Base-by-base conservation (phyloP, 2,113 vertebrate genomes). In the Heterocephalus glaber region DNA sequence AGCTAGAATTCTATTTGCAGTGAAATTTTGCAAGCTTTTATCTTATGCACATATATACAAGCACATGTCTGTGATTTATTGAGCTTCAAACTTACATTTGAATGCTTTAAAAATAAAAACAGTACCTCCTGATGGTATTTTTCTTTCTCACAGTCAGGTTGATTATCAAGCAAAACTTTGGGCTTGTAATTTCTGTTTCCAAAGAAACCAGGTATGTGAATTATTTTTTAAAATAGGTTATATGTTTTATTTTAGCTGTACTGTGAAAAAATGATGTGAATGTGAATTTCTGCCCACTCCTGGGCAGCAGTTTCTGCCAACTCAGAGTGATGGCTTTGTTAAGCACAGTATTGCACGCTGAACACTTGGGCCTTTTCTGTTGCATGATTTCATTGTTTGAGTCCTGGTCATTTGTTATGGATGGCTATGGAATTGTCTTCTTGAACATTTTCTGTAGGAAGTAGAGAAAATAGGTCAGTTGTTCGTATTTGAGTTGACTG, bases 171-270 rank as follows among this genome's bases (percentile, higher is more conserved):
- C 99, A 97, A 99, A 99, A 98, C 99, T 99, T 97, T 99, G 99
- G 99, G 99, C 99, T 24, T 99, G 99, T 97, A 99, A 99, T 98
- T 99, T 99, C 98, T 99, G 99, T 98, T 99, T 99, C 97, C 99
- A 99, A 97, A 99, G 99, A 97, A 99, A 99, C 96, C 99, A 99
- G 95, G 99, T 99, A 96, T 97, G 99, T 92, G 91, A 96, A 68
- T 77, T 95, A 61, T 90, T 95, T 97, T 97, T 82, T 2, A 30
- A 81, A 83, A 56, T 72, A 28, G 92, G 58, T 83, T 56, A 7
- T 56, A 7, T 76, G 61, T 92, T 97, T 86, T 2, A 52, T 60
- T 95, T 88, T 52, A 87, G 11, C 86, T 89, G 61, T 72, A 35
- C 44, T 41, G 19, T 94, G 86, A 79, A 66, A 84, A 97, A 60